A percentile compares a stretch with the other conserved stretches of the same genome.
These are phyloP conservation scores for Cyphomyrmex costatus DNA, from an alignment of 1,140 invertebrate genomes.

Conservation along the genomic window DNA sequence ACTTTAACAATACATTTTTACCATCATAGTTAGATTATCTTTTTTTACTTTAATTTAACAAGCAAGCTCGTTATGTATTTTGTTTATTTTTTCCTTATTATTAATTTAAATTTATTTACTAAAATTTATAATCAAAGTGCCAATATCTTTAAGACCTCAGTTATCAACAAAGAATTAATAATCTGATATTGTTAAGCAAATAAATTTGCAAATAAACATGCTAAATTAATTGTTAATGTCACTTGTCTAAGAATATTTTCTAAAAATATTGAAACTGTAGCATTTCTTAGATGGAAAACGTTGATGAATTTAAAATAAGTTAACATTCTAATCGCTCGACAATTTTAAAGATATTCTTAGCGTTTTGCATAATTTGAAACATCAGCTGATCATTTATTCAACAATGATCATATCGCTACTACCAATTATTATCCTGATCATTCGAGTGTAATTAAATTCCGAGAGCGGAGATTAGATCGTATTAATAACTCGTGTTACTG, in stretches of 20 bases:
- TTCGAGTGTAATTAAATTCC: background rate
- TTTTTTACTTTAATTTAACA: no score
- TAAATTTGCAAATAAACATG: no score
- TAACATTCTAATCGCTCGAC: background rate
- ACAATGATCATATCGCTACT: background rate
- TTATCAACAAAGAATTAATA: no score
- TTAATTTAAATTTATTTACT: no score
- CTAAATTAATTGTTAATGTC: background rate
- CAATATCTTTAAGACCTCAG: no score
- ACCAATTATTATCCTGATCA: background rate
- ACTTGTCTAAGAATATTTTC: background rate
- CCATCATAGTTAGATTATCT: no score
- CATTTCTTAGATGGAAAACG: background rate
- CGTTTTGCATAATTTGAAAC: background rate
- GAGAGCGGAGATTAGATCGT: constrained; percentile 2
- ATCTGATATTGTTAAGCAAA: no score
- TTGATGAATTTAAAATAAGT: background rate
- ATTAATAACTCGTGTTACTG: constrained; percentile 10
- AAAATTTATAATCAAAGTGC: no score
- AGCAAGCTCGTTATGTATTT: no score
- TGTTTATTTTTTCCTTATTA: no score
- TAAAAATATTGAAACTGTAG: background rate
- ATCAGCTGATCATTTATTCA: background rate
- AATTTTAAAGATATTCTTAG: background rate
- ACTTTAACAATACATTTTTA: no score